phyloP scores from a whole-genome alignment of 2,888 invertebrate genomes.

The Heliconius cydno region DNA sequence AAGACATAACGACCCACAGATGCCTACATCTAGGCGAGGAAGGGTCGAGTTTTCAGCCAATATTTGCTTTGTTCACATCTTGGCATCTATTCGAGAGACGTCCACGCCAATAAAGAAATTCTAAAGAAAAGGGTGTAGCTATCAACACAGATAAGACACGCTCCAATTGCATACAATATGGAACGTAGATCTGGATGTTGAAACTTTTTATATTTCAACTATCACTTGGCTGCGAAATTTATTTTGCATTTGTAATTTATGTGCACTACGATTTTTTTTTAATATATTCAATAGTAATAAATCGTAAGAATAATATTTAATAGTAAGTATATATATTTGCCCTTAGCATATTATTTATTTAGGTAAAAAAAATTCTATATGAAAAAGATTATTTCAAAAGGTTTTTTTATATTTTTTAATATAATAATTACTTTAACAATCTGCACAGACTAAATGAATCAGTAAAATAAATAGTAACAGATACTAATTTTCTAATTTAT shows the following conservation, averaged over 20 bases:
- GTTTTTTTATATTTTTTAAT: no score
- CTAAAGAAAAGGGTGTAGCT: constrained; percentile 45
- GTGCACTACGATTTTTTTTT: background rate
- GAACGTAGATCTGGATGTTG: constrained; percentile 22
- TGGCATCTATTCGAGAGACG: constrained; percentile 57
- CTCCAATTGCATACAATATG: constrained; percentile 52
- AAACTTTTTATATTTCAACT: constrained; percentile 18
- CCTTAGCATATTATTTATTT: no score
- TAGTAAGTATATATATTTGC: no score
- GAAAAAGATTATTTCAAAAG: no score
- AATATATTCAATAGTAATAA: no score
- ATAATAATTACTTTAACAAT: no score
- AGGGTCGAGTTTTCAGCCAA: constrained; percentile 51
- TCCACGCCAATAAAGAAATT: constrained; percentile 47
- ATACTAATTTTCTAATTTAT: no score
- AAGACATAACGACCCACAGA: constrained; percentile 47
- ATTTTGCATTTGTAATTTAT: background rate
- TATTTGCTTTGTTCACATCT: constrained; percentile 64
- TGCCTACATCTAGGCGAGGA: constrained; percentile 52
- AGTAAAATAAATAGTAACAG: no score
- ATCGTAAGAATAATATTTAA: no score
- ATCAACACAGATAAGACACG: constrained; percentile 48
- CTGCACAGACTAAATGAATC: no score
- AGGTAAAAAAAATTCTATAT: no score
- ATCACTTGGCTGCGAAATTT: background rate